Evolutionary conservation across 2,888 invertebrate species (phyloP).

Genomic region (Xanthia togata): DNA sequence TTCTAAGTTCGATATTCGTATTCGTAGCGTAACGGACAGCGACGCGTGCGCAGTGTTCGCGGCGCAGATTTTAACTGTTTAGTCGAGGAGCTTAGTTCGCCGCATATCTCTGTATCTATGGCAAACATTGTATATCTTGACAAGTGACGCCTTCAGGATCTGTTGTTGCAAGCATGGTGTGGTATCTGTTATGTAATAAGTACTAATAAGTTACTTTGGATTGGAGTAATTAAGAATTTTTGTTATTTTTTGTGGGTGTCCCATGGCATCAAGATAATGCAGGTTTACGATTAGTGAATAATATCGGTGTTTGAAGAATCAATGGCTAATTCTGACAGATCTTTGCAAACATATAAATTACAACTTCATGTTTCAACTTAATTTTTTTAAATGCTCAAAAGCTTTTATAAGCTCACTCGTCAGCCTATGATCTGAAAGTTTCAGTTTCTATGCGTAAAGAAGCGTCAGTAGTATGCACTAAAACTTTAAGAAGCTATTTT

Average conservation of each 20-base stretch:
- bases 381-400: too few relatives aligned
- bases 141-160: conserved; percentile 59
- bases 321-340: background rate
- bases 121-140: conserved; percentile 69
- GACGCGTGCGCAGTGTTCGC: conserved; percentile 87
- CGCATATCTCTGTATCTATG: conserved; percentile 72
- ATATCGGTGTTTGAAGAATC: background rate
- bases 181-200: conserved; percentile 41
- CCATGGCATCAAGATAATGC: background rate
- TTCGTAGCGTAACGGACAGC: conserved; percentile 63
- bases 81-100: conserved; percentile 66
- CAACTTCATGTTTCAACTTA: too few relatives aligned
- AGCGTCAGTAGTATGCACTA: background rate
- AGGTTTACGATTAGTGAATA: background rate
- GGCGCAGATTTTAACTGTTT: conserved; percentile 86
- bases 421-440: background rate
- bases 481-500: too few relatives aligned
- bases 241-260: background rate
- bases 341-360: background rate
- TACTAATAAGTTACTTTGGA: conserved; percentile 27
- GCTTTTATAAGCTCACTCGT: background rate
- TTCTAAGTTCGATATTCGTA: conserved; percentile 70
- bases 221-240: background rate
- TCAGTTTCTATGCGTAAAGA: background rate
- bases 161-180: conserved; percentile 31